Evolutionary conservation across 2,888 invertebrate species (phyloP), one percentile per base, ranked within the genome.

Genomic region (Hypomecis atomaria): DNA sequence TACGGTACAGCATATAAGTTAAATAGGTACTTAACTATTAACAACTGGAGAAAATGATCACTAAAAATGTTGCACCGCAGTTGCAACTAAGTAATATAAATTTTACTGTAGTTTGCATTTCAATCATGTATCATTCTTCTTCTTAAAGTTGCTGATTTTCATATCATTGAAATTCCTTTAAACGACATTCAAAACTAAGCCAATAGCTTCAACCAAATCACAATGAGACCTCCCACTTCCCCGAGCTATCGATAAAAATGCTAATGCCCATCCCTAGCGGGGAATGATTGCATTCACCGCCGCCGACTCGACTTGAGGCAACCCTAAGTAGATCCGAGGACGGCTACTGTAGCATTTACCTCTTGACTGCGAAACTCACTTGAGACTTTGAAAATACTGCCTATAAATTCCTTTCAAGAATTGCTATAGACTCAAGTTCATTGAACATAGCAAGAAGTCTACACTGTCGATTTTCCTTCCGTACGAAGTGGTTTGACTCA

Each of bases 221-320:
- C 57, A 59, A 65, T 61, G n/a, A 65, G 53, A 56, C 57, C 60
- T 40, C 67, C 71, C 55, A 71, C 71, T 70, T 75, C 75, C 74
- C 74, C 72, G 72, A 74, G 76, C 75, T 85, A 85, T 90, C 90
- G 87, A 90, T 90, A 90, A 89, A 89, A 87, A 88, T 90, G 89
- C 88, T 85, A 89, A 89, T 88, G 77, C 77, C 77, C 85, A 83
- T 84, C 86, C 85, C 87, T 86, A 76, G 73, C 76, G 77, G 81
- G 79, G 81, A 82, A 83, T 87, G 89, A 89, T 89, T 88, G 88
- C 87, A 86, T 88, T 85, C 81, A 81, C 78, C 81, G 82, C 83
- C 78, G 75, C 73, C 72, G 71, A 78, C 78, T 75, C 78, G 78
- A 78, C 82, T 58, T 64, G 56, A 59, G 62, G 61, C 62, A 69